Evolutionary conservation across 1,140 invertebrate genomes (phyloP).

Genomic region (Drosophila mojavensis): DNA sequence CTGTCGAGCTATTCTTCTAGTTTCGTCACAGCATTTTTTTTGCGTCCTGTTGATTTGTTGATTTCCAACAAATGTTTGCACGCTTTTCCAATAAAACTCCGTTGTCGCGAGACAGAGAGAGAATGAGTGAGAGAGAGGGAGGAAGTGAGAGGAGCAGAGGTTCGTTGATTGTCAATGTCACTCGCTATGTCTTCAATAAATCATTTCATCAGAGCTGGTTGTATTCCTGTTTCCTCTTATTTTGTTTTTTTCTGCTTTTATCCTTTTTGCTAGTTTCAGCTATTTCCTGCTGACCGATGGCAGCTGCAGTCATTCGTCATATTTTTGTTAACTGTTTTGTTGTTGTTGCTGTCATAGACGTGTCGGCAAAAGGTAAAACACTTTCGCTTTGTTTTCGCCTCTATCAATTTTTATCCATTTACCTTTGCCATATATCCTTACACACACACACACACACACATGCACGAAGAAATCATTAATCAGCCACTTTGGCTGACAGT

Average conservation of each 20-base stretch:
- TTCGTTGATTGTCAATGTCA: slow-evolving; percentile 60
- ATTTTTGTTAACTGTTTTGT: slow-evolving; percentile 34
- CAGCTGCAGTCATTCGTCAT: slow-evolving; percentile 63
- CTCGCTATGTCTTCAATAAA: slow-evolving; percentile 62
- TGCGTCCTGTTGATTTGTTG: slow-evolving; percentile 62
- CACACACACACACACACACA: background rate
- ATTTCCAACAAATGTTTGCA: slow-evolving; percentile 76
- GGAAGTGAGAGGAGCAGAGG: background rate
- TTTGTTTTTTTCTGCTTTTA: slow-evolving; percentile 33
- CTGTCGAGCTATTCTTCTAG: background rate
- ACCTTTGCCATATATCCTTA: background rate
- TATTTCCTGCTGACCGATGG: slow-evolving; percentile 31
- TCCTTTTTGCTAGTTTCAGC: slow-evolving; percentile 45
- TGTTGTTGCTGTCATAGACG: slow-evolving; percentile 10
- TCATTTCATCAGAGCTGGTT: slow-evolving; percentile 56
- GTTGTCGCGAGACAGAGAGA: background rate
- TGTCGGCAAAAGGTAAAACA: background rate
- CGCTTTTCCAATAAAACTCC: slow-evolving; percentile 59
- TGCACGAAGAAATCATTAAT: slow-evolving; percentile 32
- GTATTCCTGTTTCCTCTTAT: slow-evolving; percentile 9
- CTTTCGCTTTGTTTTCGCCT: slow-evolving; percentile 6
- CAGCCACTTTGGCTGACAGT: slow-evolving; percentile 31
- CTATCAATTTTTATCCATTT: slow-evolving; percentile 23
- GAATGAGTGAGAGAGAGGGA: too few relatives aligned
- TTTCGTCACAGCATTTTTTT: slow-evolving; percentile 10